Conservation (phyloP, 2,888 invertebrate species). For the Danaus chrysippus region DNA sequence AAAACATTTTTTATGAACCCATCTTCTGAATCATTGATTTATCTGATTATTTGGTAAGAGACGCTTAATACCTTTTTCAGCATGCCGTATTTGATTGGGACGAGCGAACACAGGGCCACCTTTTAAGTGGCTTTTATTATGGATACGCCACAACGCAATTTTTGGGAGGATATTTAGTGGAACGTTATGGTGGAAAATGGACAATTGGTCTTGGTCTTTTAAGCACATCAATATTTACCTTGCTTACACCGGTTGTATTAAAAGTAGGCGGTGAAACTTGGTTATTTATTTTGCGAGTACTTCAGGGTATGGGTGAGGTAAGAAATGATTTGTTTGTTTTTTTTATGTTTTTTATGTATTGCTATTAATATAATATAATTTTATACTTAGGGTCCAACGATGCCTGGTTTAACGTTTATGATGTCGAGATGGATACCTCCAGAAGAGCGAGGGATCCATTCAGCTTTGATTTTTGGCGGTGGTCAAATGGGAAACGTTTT, state of each 20-base stretch:
- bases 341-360: background rate
- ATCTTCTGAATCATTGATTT: too few relatives aligned
- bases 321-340: slow-evolving; percentile 8
- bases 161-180: slow-evolving; percentile 86
- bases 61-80: slow-evolving; percentile 20
- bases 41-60: too few relatives aligned
- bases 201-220: slow-evolving; percentile 85
- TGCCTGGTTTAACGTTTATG: slow-evolving; percentile 71
- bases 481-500: slow-evolving; percentile 58
- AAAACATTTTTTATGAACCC: too few relatives aligned
- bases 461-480: slow-evolving; percentile 68
- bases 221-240: slow-evolving; percentile 84
- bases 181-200: slow-evolving; percentile 87
- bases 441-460: slow-evolving; percentile 60
- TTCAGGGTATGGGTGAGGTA: slow-evolving; percentile 86
- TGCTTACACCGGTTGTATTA: slow-evolving; percentile 84
- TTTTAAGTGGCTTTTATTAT: slow-evolving; percentile 86
- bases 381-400: slow-evolving; percentile 76
- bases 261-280: slow-evolving; percentile 55
- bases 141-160: slow-evolving; percentile 86
- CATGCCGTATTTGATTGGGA: slow-evolving; percentile 76
- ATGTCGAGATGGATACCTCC: slow-evolving; percentile 71
- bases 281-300: slow-evolving; percentile 64
- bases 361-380: background rate
- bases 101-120: slow-evolving; percentile 80